Base-by-base conservation (phyloP, 2,888 invertebrate species). In the Ectropis crepuscularia region DNA sequence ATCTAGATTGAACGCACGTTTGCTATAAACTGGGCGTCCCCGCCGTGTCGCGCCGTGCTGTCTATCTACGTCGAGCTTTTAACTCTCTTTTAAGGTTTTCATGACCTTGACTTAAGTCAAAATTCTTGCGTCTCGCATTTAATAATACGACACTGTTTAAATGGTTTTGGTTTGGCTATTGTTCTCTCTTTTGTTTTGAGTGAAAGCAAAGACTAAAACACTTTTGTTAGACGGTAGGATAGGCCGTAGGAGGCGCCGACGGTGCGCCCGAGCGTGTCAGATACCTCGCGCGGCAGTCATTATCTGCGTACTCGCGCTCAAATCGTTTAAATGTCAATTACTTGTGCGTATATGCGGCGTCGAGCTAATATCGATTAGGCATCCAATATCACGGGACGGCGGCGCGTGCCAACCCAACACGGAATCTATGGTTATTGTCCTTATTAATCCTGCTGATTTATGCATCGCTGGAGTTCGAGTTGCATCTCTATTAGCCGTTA, bases 51-150 rank as follows among this genome's bases (percentile, higher is more conserved):
- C 69, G 64, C 89, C 89, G 81, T 68, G 82, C 86, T 69, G 89
- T 89, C 90, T 90, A 85, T 89, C 90, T 90, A 85, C 86, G 87
- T 83, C 85, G 76, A 75, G 85, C 84, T 84, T 28, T 28, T 73
- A 78, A 81, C 82, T 74, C 69, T 73, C 75, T 76, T 70, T 75
- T 64, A 59, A 28, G 16, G 16, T 28, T 28, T 28, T 28, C 16
- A 4, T 28, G 16, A 28, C 16, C 16, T 28, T 28, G 16, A 28
- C 16, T 28, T 28, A 28, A 28, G 16, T 28, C 4, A 28, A 28
- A 28, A 28, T 4, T 28, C 2, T 28, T 28, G n/a, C n/a, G 16
- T 28, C 16, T 28, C 16, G 16, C 16, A 28, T 28, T 28, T 28
- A 28, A 28, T 28, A 28, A 28, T 28, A 2, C 16, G 4, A 2